A percentile compares a stretch with the other conserved stretches of the same genome.
Evolutionary conservation across 2,888 invertebrate genomes (phyloP).

Genomic region (Sphinx pinastri): DNA sequence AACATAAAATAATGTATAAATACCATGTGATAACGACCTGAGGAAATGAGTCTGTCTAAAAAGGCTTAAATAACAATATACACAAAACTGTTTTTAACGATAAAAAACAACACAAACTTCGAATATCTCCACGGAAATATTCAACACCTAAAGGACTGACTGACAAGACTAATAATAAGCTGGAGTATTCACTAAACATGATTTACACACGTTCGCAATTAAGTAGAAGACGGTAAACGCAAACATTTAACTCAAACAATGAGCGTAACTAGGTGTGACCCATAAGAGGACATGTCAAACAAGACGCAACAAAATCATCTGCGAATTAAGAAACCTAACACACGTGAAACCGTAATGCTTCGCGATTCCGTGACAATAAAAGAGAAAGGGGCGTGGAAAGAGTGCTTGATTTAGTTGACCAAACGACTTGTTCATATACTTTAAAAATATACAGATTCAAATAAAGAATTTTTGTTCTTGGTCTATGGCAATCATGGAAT

Average conservation of each 20-base stretch:
- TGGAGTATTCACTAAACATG: neutral
- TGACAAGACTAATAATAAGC: neutral
- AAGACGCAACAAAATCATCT: slow-evolving; percentile 11
- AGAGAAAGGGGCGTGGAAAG: slow-evolving; percentile 29
- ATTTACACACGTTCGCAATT: slow-evolving; percentile 17
- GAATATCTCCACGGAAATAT: neutral
- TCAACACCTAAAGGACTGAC: neutral
- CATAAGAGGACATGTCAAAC: neutral
- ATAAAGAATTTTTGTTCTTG: neutral
- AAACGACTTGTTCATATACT: slow-evolving; percentile 21
- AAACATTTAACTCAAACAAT: slow-evolving; percentile 21
- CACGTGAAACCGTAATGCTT: slow-evolving; percentile 19
- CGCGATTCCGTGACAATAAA: slow-evolving; percentile 22
- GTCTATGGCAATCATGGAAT: neutral
- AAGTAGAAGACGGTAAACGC: slow-evolving; percentile 17
- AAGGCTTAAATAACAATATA: no score
- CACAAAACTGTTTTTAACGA: no score
- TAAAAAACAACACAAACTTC: no score
- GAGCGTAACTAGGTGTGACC: slow-evolving; percentile 8
- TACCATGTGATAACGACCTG: no score
- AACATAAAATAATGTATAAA: no score
- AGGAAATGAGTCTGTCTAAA: no score
- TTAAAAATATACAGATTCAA: neutral
- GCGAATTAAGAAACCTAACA: slow-evolving; percentile 12
- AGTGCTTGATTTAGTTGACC: slow-evolving; percentile 23